Percentiles rank a stretch among this genome's conserved stretches.
Evolutionary conservation across 2,888 invertebrate genomes (phyloP).

Genomic region (Cataglyphis livida): DNA sequence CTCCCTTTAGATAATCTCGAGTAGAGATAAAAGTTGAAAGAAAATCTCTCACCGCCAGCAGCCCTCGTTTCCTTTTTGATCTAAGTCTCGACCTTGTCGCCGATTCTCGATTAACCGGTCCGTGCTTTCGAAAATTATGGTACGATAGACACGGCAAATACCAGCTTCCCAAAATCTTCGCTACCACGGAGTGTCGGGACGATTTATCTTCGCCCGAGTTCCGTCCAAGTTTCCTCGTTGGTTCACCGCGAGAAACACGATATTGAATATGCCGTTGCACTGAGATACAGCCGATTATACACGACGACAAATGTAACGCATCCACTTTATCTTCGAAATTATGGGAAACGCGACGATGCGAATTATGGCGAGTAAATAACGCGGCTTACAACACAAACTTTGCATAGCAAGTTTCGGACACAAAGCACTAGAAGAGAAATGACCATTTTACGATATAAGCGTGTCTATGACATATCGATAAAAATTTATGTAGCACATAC

Average conservation of each 20-base stretch:
- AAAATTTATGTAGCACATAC: neutral
- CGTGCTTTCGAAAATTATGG: slow-evolving; percentile 50
- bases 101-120: slow-evolving; percentile 39
- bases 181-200: slow-evolving; percentile 21
- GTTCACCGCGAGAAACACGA: neutral
- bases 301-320: slow-evolving; percentile 17
- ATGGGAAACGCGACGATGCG: neutral
- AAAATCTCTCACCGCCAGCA: slow-evolving; percentile 55
- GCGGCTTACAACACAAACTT: neutral
- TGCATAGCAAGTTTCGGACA: neutral
- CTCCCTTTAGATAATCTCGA: slow-evolving; percentile 45
- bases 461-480: neutral
- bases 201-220: slow-evolving; percentile 40
- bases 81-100: slow-evolving; percentile 69
- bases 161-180: slow-evolving; percentile 50
- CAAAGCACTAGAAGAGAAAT: neutral
- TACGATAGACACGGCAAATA: slow-evolving; percentile 54
- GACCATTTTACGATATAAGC: neutral
- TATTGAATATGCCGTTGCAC: slow-evolving; percentile 10
- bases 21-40: slow-evolving; percentile 40
- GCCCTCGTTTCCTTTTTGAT: slow-evolving; percentile 56
- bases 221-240: slow-evolving; percentile 19
- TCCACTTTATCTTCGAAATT: neutral
- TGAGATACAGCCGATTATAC: neutral
- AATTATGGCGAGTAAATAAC: slow-evolving; percentile 22